Base-by-base conservation (phyloP, 2,888 invertebrate genomes). In the Mimumesa dahlbomi region DNA sequence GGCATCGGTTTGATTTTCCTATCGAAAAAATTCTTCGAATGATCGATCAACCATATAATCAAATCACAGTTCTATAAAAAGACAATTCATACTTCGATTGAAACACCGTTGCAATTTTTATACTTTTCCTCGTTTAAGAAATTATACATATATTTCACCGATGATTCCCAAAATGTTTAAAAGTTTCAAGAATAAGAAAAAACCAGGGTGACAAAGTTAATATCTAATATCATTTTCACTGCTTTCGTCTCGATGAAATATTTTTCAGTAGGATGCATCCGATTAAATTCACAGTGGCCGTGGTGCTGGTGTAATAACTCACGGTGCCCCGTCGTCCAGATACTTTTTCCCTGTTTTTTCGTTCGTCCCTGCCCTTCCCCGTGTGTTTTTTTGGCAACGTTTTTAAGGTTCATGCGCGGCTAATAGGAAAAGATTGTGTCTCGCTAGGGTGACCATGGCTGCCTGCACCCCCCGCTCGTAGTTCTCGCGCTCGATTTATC, bases 401-500 rank as follows among this genome's bases (percentile, higher is more conserved):
- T 79, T 79, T 79, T 71, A 76, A 76, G 79, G 76, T 58, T 62
- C 57, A 29, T 34, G 76, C 62, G 62, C 58, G 65, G 71, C 79
- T 79, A 79, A 79, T 79, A 74, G 71, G 73, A 75, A 79, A 79
- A 81, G 82, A 82, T 82, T 75, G 77, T 73, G 77, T 71, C 70
- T 73, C 77, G 77, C 68, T 74, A 64, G 79, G 79, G 71, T 74
- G 77, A 61, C 63, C 52, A 34, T 9, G 25, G 13, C 19, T 43
- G 64, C 14, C 21, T 40, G 38, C 46, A n/a, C 43, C 57, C 42
- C 50, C 56, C 48, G 58, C 70, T 50, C 70, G 71, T 73, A 74
- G 70, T 80, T 81, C 76, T 79, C 79, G 56, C 76, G 81, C 79
- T 75, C 81, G 79, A 85, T 85, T 85, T 85, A 83, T 85, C 84